Percentiles rank a stretch among this genome's conserved stretches.
Conservation (phyloP, 2,888 invertebrate genomes). For the Agrotis puta region DNA sequence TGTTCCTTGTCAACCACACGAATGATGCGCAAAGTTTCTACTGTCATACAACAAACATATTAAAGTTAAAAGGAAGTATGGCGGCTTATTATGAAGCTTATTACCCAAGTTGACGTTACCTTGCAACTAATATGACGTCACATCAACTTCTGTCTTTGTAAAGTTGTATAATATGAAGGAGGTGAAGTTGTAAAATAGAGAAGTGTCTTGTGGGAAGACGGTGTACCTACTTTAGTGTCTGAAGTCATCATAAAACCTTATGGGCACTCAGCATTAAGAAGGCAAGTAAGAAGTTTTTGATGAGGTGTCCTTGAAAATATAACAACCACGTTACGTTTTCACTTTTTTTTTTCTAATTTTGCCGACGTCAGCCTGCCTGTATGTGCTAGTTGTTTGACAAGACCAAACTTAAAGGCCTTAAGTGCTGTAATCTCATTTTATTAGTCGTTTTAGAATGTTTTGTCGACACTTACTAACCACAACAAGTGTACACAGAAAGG, state of each 20-base stretch:
- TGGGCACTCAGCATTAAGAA: background rate
- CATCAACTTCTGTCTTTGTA: conserved; percentile 38
- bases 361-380: too few relatives aligned
- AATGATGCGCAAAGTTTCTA: conserved; percentile 12
- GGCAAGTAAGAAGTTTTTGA: background rate
- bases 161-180: conserved; percentile 35
- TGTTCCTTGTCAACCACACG: conserved; percentile 12
- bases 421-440: too few relatives aligned
- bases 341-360: too few relatives aligned
- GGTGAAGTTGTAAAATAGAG: conserved; percentile 17
- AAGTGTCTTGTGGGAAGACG: conserved; percentile 3
- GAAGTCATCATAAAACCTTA: conserved; percentile 10
- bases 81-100: conserved; percentile 43
- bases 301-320: background rate
- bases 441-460: too few relatives aligned
- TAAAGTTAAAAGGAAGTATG: conserved; percentile 48
- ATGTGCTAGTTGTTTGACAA: too few relatives aligned
- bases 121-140: conserved; percentile 50
- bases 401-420: too few relatives aligned
- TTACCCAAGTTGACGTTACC: conserved; percentile 55
- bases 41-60: conserved; percentile 21
- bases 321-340: background rate
- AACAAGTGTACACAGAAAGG: background rate
- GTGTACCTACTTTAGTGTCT: conserved; percentile 13
- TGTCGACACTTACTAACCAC: too few relatives aligned